Evolutionary conservation across 2,797 vertebrate genomes (phyloP).

Genomic region (Sebastolobus altivelis): DNA sequence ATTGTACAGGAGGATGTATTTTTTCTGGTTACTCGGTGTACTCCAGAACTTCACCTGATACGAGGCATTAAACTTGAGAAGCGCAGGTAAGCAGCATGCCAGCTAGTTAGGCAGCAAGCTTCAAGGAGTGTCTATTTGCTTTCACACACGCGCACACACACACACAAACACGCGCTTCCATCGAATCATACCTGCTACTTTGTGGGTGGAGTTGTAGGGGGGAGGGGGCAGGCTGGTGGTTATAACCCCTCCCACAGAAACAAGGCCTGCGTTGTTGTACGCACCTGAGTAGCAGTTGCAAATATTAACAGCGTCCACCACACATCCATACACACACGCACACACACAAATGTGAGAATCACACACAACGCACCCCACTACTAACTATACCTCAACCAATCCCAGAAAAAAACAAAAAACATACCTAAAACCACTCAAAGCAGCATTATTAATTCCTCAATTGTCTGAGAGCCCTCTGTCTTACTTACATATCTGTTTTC

Average conservation of each 20-base stretch:
- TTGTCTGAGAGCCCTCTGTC: not conserved
- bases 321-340: slow-evolving; percentile 21
- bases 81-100: slow-evolving; percentile 78
- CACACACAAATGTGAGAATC: slow-evolving; percentile 34
- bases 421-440: slow-evolving; percentile 16
- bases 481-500: not conserved
- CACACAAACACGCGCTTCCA: slow-evolving; percentile 34
- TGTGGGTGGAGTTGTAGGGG: slow-evolving; percentile 89
- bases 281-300: slow-evolving; percentile 91
- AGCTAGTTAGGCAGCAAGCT: slow-evolving; percentile 76
- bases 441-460: slow-evolving; percentile 5
- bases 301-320: slow-evolving; percentile 75
- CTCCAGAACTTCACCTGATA: slow-evolving; percentile 40
- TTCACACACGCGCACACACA: slow-evolving; percentile 43
- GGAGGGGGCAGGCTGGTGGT: slow-evolving; percentile 91
- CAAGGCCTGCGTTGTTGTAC: slow-evolving; percentile 96
- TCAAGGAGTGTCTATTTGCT: slow-evolving; percentile 41
- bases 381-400: slow-evolving; percentile 30
- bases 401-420: slow-evolving; percentile 21
- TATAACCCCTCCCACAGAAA: slow-evolving; percentile 93
- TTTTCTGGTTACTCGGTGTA: slow-evolving; percentile 76
- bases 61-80: slow-evolving; percentile 56
- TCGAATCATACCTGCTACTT: slow-evolving; percentile 85
- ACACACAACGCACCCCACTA: slow-evolving; percentile 18
- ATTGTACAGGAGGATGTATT: not conserved